Conservation (phyloP, 2,113 vertebrate species). For the Myotis davidii region DNA sequence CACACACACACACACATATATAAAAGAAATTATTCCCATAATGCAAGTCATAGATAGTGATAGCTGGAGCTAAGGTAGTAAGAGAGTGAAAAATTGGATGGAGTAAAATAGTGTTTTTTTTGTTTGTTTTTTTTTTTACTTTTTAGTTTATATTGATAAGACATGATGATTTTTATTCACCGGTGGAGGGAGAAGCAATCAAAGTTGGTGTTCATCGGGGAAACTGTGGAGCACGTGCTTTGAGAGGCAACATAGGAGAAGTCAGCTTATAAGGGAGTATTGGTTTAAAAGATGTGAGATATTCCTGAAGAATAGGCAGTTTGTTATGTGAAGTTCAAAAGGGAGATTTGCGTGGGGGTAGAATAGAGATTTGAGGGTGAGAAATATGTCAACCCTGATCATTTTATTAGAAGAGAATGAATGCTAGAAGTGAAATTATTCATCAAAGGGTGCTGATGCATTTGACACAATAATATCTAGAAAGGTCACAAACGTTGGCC, state of each 20-base stretch:
- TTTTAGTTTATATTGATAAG: neutral
- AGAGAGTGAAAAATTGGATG: neutral
- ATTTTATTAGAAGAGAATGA: slow-evolving; percentile 46
- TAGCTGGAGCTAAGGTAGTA: neutral
- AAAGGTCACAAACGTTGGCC: slow-evolving; percentile 22
- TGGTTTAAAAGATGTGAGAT: neutral
- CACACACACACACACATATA: neutral
- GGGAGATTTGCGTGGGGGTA: neutral
- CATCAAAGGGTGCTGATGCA: slow-evolving; percentile 24
- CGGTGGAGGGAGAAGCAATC: neutral
- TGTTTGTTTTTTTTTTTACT: too few species aligned
- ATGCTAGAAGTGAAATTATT: slow-evolving; percentile 58
- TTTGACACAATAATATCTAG: slow-evolving; percentile 18
- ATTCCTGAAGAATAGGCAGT: neutral
- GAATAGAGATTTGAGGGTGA: neutral
- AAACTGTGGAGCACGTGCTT: neutral
- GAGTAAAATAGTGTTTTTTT: neutral
- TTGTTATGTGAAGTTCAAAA: neutral
- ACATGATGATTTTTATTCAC: neutral
- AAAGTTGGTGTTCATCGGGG: neutral
- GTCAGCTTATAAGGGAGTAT: fast-evolving
- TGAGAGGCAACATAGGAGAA: neutral
- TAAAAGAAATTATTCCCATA: neutral
- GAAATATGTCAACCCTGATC: neutral
- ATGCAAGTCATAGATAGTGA: neutral